Evolutionary conservation across 2,888 invertebrate species (phyloP).

Genomic region (Cataglyphis rosenhaueri): DNA sequence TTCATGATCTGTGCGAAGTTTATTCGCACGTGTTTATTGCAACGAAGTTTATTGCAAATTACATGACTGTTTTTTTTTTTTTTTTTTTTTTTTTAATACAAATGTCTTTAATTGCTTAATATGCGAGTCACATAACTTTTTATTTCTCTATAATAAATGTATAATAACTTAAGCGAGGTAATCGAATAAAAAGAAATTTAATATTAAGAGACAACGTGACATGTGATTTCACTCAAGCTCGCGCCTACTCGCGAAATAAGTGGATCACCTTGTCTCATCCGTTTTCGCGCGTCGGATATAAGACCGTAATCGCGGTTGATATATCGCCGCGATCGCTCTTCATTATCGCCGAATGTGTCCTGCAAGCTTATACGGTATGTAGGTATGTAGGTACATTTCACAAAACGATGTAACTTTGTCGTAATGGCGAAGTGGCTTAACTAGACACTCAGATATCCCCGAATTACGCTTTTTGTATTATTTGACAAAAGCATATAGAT

Average conservation of each 20-base stretch:
- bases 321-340: conserved; percentile 69
- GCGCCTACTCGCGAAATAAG: conserved; percentile 48
- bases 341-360: conserved; percentile 67
- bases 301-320: conserved; percentile 70
- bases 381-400: conserved; percentile 51
- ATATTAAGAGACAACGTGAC: conserved; percentile 25
- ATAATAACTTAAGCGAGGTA: conserved; percentile 18
- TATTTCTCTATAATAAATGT: not conserved
- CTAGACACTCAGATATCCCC: conserved; percentile 24
- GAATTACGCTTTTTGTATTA: conserved; percentile 22
- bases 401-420: conserved; percentile 43
- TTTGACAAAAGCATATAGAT: conserved; percentile 25
- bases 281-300: conserved; percentile 59
- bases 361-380: conserved; percentile 57
- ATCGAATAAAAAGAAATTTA: conserved; percentile 33
- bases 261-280: conserved; percentile 58
- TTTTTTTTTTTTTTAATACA: not conserved
- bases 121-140: conserved; percentile 6
- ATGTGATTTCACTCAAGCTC: conserved; percentile 46
- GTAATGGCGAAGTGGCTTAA: conserved; percentile 30
- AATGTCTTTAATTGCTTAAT: not conserved
- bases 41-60: not conserved
- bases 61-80: not conserved
- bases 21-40: not conserved
- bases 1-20: not conserved